phyloP scores from a whole-genome alignment of 2,888 invertebrate species.

The Hyppa rectilinea region DNA sequence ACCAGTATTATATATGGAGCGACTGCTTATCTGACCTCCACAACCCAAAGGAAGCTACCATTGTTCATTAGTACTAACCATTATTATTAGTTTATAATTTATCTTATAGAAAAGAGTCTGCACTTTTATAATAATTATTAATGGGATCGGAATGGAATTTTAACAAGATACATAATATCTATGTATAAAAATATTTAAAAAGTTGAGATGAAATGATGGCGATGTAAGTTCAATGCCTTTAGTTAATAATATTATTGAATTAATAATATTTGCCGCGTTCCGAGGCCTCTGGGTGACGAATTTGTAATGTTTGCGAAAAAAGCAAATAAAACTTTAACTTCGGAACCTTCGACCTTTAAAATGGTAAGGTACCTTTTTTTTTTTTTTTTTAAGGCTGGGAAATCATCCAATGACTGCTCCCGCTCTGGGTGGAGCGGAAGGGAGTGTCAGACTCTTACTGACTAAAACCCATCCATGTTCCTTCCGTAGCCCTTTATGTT shows the following conservation, averaged over 20 bases:
- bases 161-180: neutral
- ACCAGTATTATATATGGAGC: too few relatives aligned
- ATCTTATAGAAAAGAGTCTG: neutral
- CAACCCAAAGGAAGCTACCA: too few relatives aligned
- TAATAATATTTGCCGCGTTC: neutral
- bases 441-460: too few relatives aligned
- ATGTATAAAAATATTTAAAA: neutral
- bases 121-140: neutral
- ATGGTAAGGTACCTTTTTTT: too few relatives aligned
- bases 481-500: too few relatives aligned
- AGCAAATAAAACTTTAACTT: neutral
- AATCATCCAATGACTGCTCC: too few relatives aligned
- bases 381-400: too few relatives aligned
- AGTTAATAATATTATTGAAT: neutral
- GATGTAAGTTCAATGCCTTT: neutral
- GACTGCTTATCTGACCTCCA: too few relatives aligned
- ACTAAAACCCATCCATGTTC: too few relatives aligned
- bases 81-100: too few relatives aligned
- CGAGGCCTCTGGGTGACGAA: neutral
- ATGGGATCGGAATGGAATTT: neutral
- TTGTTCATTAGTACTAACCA: too few relatives aligned
- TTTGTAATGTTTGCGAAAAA: conserved; percentile 10
- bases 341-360: neutral
- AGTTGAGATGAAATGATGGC: neutral
- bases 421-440: too few relatives aligned